A percentile compares a stretch with the other conserved stretches of the same genome.
phyloP scores from a whole-genome alignment of 2,888 invertebrate species.

The Entomobrya proxima region DNA sequence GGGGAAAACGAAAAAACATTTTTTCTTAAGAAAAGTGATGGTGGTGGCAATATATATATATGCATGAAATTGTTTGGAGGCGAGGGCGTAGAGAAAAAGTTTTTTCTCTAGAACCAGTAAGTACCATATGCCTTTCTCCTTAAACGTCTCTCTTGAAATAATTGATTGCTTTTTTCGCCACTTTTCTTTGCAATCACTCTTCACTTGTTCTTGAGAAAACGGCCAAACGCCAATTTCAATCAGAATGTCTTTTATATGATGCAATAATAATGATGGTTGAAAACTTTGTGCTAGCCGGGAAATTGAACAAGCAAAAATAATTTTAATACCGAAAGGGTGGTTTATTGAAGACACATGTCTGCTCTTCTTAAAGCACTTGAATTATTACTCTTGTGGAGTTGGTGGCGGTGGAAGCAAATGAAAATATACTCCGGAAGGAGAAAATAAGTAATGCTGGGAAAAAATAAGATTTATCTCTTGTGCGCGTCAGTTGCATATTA shows the following conservation, averaged over 20 bases:
- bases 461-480: constrained; percentile 59
- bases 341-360: neutral
- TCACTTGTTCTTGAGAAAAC: neutral
- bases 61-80: neutral
- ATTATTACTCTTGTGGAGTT: neutral
- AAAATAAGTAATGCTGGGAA: neutral
- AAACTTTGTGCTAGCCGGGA: neutral
- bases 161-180: constrained; percentile 39
- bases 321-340: neutral
- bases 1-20: neutral
- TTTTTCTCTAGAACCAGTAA: constrained; percentile 7
- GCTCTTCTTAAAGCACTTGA: neutral
- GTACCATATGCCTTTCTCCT: constrained; percentile 23
- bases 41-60: neutral
- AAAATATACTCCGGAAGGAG: constrained; percentile 19
- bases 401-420: constrained; percentile 12
- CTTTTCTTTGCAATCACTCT: neutral
- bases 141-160: constrained; percentile 46
- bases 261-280: neutral
- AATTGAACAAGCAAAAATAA: constrained; percentile 11
- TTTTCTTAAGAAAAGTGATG: neutral
- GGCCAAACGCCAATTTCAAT: neutral
- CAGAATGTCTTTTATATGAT: neutral
- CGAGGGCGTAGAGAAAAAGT: neutral
- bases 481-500: constrained; percentile 60